These are phyloP conservation scores for Emmelina monodactyla DNA, from an alignment of 2,888 invertebrate genomes.

Conservation along the genomic window DNA sequence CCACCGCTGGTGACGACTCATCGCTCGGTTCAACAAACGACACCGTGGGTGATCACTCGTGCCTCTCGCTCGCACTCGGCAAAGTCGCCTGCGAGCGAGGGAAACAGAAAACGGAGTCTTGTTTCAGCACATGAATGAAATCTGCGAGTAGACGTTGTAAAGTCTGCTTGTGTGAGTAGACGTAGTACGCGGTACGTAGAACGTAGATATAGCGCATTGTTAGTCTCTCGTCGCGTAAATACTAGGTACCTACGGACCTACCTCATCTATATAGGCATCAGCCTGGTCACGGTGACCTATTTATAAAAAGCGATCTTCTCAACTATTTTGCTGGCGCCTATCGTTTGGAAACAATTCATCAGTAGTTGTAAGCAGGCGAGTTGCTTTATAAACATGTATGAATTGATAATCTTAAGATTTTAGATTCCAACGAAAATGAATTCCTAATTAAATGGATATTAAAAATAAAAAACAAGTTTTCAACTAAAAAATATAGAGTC, in stretches of 20 bases:
- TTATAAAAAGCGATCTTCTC: slow-evolving; percentile 1
- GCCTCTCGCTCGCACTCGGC: slow-evolving; percentile 36
- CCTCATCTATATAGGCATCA: neutral
- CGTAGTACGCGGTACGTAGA: slow-evolving; percentile 40
- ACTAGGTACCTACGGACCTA: slow-evolving; percentile 24
- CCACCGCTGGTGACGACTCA: slow-evolving; percentile 41
- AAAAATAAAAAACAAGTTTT: too few species aligned
- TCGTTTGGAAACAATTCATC: too few species aligned
- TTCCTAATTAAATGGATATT: too few species aligned
- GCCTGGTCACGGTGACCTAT: slow-evolving; percentile 1
- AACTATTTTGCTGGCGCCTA: too few species aligned
- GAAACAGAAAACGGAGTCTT: slow-evolving; percentile 57
- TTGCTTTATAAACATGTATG: too few species aligned
- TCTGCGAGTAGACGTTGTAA: slow-evolving; percentile 54
- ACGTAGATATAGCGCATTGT: slow-evolving; percentile 30
- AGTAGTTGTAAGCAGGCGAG: too few species aligned
- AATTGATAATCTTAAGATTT: too few species aligned
- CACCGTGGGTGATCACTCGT: slow-evolving; percentile 34
- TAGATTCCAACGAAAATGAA: too few species aligned
- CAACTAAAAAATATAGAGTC: too few species aligned
- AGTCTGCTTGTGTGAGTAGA: slow-evolving; percentile 39
- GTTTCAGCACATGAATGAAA: slow-evolving; percentile 63
- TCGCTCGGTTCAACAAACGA: slow-evolving; percentile 55
- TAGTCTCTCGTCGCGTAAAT: slow-evolving; percentile 50
- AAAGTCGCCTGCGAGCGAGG: slow-evolving; percentile 29